Base-by-base conservation (phyloP, 2,113 vertebrate species). In the Xenotilapia leptura region DNA sequence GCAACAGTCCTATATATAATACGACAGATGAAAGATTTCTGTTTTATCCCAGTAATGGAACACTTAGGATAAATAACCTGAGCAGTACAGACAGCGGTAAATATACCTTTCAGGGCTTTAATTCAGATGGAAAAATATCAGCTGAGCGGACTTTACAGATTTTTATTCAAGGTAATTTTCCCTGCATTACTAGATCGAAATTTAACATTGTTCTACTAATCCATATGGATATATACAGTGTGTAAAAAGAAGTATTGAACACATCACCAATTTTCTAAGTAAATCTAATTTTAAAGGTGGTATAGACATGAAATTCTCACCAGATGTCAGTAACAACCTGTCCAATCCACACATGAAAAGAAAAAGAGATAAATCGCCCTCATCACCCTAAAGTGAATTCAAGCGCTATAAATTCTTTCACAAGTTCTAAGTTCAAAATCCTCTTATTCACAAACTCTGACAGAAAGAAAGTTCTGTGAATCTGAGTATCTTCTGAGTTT, bases 261-360 rank as follows among this genome's bases (percentile, higher is more conserved):
- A 36, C 17, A 0, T 0, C 58, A 36, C 4, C 17, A 62, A 62
- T 0, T 1, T 62, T n/a, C 31, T 0, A 62, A 12, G 17, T 19
- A 0, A 65, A n/a, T 65, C 0, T 60, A 31, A 60, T 60, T 31
- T 60, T 60, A 60, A 31, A 31, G 5, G 26, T 9, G 26, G 0
- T 60, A 60, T 31, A 17, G 56, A 3, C 8, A 31, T 1, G 8
- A 60, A 31, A 60, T 60, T 58, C 14, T 1, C 56, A 60, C 1
- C 56, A 9, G 56, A 60, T 60, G 26, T 60, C 26, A 58, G 55
- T 58, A 58, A 9, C 55, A 54, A 54, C n/a, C 53, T 1, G 0
- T 54, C 1, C 1, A 4, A 54, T 10, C n/a, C 51, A 54, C 6
- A 54, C 1, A 23, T 54, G 53, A 3, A 54, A 54, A 54, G 6